A percentile compares a stretch with the other conserved stretches of the same genome.
phyloP scores from a whole-genome alignment of 1,140 invertebrate genomes.

The Gerris buenoi region DNA sequence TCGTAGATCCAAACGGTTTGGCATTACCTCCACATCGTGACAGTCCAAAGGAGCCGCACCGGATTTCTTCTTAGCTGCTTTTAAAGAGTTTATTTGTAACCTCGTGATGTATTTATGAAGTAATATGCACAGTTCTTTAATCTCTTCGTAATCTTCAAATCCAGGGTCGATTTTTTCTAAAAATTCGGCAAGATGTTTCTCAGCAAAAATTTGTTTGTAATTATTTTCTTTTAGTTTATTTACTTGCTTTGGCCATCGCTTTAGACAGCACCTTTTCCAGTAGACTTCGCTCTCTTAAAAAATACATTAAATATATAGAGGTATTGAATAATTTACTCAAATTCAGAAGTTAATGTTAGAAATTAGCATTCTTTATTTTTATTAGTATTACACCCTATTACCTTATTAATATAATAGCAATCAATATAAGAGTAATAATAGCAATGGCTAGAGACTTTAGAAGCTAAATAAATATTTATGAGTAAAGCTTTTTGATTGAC shows the following conservation, averaged over 20 bases:
- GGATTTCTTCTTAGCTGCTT: not conserved
- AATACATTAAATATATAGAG: too few relatives aligned
- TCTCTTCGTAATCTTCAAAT: not conserved
- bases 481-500: too few relatives aligned
- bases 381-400: too few relatives aligned
- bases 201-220: not conserved
- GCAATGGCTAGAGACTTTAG: too few relatives aligned
- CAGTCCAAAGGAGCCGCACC: too few relatives aligned
- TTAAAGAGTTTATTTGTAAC: not conserved
- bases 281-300: not conserved
- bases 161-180: not conserved
- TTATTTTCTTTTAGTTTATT: not conserved
- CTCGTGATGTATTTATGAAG: not conserved
- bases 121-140: not conserved
- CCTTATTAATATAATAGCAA: too few relatives aligned
- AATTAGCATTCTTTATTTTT: too few relatives aligned
- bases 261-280: not conserved
- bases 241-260: not conserved
- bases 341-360: too few relatives aligned
- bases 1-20: not conserved
- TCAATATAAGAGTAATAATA: too few relatives aligned
- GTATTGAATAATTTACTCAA: too few relatives aligned
- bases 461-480: too few relatives aligned
- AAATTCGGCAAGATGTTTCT: not conserved
- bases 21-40: not conserved